Conservation (phyloP, 1,140 invertebrate genomes). For the Drosophila kohkoa region DNA sequence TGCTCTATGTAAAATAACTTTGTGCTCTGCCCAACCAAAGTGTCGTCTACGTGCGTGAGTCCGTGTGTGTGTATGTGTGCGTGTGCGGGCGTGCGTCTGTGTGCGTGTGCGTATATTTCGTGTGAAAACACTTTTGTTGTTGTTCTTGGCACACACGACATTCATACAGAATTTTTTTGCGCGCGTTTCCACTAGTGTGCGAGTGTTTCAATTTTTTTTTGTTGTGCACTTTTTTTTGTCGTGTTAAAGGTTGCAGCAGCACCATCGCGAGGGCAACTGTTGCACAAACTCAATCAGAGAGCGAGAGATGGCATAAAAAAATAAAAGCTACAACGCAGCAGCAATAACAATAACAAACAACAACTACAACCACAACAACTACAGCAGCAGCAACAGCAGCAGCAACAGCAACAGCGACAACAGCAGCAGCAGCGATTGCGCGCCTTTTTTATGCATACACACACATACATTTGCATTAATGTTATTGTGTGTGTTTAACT, state of each 20-base stretch:
- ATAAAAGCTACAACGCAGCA: background rate
- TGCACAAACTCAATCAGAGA: conserved; percentile 29
- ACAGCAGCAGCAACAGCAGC: background rate
- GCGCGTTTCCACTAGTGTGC: background rate
- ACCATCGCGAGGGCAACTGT: conserved; percentile 35
- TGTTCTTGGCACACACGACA: no score
- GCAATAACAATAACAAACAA: background rate
- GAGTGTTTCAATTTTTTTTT: conserved; percentile 9
- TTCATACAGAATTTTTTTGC: no score
- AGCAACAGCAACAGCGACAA: background rate
- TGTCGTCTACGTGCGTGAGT: background rate
- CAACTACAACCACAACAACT: background rate
- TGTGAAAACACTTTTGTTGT: conserved; percentile 9
- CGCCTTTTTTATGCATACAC: conserved; percentile 33
- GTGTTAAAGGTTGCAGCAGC: background rate
- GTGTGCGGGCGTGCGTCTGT: background rate
- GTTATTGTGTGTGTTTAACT: background rate
- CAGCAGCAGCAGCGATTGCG: conserved; percentile 21
- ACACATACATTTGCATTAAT: conserved; percentile 3
- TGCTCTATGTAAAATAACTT: conserved; percentile 19
- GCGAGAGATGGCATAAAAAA: background rate
- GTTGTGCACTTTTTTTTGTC: conserved; percentile 14
- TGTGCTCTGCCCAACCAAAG: conserved; percentile 5
- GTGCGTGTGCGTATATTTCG: background rate
- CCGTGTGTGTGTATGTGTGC: conserved; percentile 22